Percentiles rank a stretch among this genome's conserved stretches.
Conservation (phyloP, 2,888 invertebrate species). For the Cheilosia impressa region DNA sequence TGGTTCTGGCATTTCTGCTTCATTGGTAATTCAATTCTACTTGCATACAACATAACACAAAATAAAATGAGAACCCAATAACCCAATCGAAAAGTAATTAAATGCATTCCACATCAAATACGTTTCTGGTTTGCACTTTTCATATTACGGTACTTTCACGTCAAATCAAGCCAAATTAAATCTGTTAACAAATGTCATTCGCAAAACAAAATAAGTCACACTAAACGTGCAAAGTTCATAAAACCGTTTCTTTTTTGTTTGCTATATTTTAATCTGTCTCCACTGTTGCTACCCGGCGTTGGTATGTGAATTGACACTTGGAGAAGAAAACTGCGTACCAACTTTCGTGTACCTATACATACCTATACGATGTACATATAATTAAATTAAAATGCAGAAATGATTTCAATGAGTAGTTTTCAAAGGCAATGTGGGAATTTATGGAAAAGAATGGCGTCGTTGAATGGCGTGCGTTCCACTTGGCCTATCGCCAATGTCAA, state of each 20-base stretch:
- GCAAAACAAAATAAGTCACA: not conserved
- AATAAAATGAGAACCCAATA: not conserved
- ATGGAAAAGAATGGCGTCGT: slow-evolving; percentile 1
- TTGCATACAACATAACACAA: not conserved
- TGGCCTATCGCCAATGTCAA: slow-evolving; percentile 69
- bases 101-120: not conserved
- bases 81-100: not conserved
- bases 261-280: too few relatives aligned
- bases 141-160: too few relatives aligned
- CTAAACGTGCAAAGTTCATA: not conserved
- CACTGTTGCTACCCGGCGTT: not conserved
- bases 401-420: slow-evolving; percentile 37
- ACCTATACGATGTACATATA: not conserved
- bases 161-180: too few relatives aligned
- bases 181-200: too few relatives aligned
- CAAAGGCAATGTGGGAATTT: slow-evolving; percentile 44
- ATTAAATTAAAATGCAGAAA: slow-evolving; percentile 23
- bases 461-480: slow-evolving; percentile 62
- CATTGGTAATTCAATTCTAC: slow-evolving; percentile 30
- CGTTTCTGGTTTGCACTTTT: not conserved
- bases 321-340: not conserved
- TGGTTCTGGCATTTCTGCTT: not conserved
- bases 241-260: not conserved
- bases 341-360: not conserved
- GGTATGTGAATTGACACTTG: not conserved